These are phyloP conservation scores for Sander lucioperca DNA, from an alignment of 2,113 vertebrate species.

Conservation along the genomic window DNA sequence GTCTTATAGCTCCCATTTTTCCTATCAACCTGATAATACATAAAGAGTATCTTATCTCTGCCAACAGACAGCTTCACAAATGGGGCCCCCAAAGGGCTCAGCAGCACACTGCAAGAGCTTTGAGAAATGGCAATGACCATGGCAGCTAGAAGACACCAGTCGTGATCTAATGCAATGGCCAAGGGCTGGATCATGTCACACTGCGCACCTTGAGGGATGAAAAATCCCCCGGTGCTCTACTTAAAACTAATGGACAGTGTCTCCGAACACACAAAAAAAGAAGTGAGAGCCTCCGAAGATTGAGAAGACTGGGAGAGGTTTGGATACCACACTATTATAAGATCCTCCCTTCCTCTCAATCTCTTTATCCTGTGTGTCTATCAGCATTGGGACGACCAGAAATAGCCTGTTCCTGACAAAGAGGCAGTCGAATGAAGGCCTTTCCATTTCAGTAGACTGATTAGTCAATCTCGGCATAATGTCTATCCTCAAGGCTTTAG, in stretches of 20 bases:
- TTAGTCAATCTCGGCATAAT: conserved; percentile 76
- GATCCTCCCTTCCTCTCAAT: conserved; percentile 56
- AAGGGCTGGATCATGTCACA: conserved; percentile 80
- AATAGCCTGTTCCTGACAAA: conserved; percentile 71
- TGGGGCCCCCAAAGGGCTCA: conserved; percentile 76
- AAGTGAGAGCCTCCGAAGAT: conserved; percentile 28
- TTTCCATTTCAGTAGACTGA: conserved; percentile 71
- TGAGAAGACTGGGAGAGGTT: conserved; percentile 59
- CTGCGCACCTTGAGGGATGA: conserved; percentile 84
- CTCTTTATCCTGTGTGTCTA: conserved; percentile 58
- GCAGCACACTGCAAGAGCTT: conserved; percentile 69
- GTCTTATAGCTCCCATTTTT: conserved; percentile 72
- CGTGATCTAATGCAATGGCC: conserved; percentile 83
- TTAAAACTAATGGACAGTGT: conserved; percentile 84
- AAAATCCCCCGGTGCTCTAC: conserved; percentile 77
- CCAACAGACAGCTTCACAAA: conserved; percentile 86
- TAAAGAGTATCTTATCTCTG: conserved; percentile 82
- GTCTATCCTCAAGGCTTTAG: conserved; percentile 72
- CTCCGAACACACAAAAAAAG: conserved; percentile 64
- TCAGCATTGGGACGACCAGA: conserved; percentile 58
- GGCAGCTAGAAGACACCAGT: conserved; percentile 76
- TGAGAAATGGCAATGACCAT: conserved; percentile 85
- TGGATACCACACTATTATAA: conserved; percentile 66
- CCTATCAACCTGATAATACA: conserved; percentile 81
- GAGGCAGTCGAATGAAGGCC: conserved; percentile 70